phyloP scores from a whole-genome alignment of 2,888 invertebrate species.

The Lithophane socia region DNA sequence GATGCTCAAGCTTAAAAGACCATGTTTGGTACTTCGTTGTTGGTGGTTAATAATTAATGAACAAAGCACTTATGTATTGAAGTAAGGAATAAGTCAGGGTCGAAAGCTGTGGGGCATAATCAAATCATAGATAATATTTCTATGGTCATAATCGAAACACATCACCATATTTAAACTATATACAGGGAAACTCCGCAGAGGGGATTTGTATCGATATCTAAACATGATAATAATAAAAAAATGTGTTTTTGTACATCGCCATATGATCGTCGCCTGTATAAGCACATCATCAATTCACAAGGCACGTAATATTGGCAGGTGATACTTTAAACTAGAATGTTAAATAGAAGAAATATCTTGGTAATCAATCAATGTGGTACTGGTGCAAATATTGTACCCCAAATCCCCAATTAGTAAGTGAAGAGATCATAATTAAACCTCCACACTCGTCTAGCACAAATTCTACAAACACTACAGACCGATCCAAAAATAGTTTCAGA shows the following conservation, averaged over 20 bases:
- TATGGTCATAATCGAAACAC: not conserved
- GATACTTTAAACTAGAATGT: not conserved
- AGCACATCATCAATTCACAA: not conserved
- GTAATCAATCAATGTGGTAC: not conserved
- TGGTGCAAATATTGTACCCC: not conserved
- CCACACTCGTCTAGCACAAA: not conserved
- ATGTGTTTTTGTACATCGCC: too few species aligned
- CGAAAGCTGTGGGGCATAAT: not conserved
- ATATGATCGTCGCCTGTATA: too few species aligned
- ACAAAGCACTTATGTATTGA: not conserved
- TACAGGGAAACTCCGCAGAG: too few species aligned
- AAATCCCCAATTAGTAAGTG: not conserved
- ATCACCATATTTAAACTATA: not conserved
- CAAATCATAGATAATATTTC: not conserved
- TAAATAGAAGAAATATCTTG: not conserved
- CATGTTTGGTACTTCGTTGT: not conserved
- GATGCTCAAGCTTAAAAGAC: not conserved
- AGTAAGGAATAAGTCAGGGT: not conserved
- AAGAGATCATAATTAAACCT: not conserved
- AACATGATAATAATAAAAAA: too few species aligned
- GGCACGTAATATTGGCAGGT: not conserved
- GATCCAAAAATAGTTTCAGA: slow-evolving; percentile 42
- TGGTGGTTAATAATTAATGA: not conserved
- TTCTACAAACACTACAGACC: not conserved
- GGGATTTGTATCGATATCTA: too few species aligned